phyloP scores from a whole-genome alignment of 2,888 invertebrate genomes.

The Andrena trimmerana region DNA sequence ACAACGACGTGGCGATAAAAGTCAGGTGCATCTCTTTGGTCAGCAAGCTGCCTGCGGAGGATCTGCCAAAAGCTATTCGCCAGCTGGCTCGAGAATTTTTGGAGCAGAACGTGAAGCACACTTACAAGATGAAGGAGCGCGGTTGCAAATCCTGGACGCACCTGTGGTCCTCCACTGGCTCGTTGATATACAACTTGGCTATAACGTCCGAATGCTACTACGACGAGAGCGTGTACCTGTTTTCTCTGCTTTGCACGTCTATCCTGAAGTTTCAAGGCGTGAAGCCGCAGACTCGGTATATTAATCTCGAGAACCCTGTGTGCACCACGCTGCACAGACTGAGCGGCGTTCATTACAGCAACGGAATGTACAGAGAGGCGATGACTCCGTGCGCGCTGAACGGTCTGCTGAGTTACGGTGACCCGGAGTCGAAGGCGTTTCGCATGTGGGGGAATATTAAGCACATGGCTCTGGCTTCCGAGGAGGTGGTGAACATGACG shows the following conservation, averaged over 20 bases:
- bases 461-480: constrained; percentile 59
- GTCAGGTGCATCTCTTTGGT: constrained; percentile 60
- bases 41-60: constrained; percentile 50
- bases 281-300: constrained; percentile 46
- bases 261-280: constrained; percentile 71
- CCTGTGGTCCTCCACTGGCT: constrained; percentile 74
- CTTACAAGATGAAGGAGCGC: constrained; percentile 64
- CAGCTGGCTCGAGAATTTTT: constrained; percentile 51
- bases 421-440: constrained; percentile 75
- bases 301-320: constrained; percentile 65
- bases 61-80: constrained; percentile 58
- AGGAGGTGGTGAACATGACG: constrained; percentile 59
- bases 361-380: constrained; percentile 75
- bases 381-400: constrained; percentile 75
- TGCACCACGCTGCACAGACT: constrained; percentile 69
- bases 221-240: constrained; percentile 67
- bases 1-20: constrained; percentile 62
- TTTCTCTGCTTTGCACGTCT: constrained; percentile 68
- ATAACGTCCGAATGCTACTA: constrained; percentile 67
- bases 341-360: constrained; percentile 66
- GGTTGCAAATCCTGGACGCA: constrained; percentile 72
- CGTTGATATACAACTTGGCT: constrained; percentile 75
- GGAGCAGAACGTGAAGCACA: constrained; percentile 57
- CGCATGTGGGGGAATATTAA: constrained; percentile 79
- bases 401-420: constrained; percentile 73